Percentiles rank a stretch among this genome's conserved stretches.
Conservation (phyloP, 2,113 vertebrate species). For the Mastomys natalensis region DNA sequence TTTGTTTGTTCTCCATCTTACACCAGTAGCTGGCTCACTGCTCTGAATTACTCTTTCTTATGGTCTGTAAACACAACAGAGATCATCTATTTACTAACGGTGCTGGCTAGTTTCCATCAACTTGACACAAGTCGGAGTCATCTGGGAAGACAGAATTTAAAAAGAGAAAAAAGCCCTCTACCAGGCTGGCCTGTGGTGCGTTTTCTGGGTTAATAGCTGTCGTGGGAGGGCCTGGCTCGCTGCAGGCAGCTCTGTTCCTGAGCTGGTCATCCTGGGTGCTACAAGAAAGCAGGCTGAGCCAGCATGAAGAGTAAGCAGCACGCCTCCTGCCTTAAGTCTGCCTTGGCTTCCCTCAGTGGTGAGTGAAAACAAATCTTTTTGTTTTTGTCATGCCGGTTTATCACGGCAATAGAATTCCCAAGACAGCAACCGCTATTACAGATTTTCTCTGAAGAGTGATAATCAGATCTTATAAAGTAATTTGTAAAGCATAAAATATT, state of each 20-base stretch:
- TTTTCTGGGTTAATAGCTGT: neutral
- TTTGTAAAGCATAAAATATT: neutral
- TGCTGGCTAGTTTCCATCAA: neutral
- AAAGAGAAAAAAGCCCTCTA: neutral
- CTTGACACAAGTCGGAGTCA: too few relatives aligned
- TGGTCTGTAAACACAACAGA: neutral
- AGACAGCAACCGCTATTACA: neutral
- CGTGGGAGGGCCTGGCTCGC: neutral
- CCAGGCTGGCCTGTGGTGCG: neutral
- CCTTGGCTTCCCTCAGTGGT: neutral
- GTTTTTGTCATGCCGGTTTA: neutral
- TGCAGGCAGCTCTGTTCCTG: neutral
- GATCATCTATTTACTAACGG: neutral
- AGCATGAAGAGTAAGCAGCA: neutral
- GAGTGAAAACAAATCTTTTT: too few relatives aligned
- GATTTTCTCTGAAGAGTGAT: neutral
- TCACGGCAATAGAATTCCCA: neutral
- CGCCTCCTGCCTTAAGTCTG: neutral
- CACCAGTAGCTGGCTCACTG: neutral
- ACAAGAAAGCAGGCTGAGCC: neutral
- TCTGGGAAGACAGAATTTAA: neutral
- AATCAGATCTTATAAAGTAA: slow-evolving; percentile 30
- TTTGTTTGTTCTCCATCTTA: neutral
- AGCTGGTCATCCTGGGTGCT: neutral
- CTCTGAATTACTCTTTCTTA: slow-evolving; percentile 4